Evolutionary conservation across 1,140 invertebrate genomes (phyloP).

Genomic region (Philotrypesis tridentata): DNA sequence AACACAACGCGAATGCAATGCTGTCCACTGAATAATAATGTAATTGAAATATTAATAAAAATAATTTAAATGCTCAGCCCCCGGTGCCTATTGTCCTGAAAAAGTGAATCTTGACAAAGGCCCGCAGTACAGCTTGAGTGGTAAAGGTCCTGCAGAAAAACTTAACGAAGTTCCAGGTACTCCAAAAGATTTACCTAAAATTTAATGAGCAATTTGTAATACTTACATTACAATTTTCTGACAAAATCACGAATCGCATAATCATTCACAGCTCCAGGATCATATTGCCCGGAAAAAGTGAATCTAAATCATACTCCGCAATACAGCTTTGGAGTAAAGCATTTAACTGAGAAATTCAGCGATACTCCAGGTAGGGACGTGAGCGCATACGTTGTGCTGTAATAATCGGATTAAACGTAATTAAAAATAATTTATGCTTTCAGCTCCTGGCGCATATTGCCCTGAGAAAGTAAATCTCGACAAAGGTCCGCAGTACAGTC

Average conservation of each 20-base stretch:
- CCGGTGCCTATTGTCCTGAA: slow-evolving; percentile 68
- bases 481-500: slow-evolving; percentile 73
- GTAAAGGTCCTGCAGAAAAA: slow-evolving; percentile 58
- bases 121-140: slow-evolving; percentile 76
- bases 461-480: slow-evolving; percentile 51
- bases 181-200: slow-evolving; percentile 28
- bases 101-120: slow-evolving; percentile 59
- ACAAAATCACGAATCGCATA: no score
- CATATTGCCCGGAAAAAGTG: slow-evolving; percentile 54
- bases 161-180: slow-evolving; percentile 51
- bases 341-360: slow-evolving; percentile 50
- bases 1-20: no score
- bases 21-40: slow-evolving; percentile 62
- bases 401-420: not conserved
- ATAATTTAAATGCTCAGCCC: slow-evolving; percentile 63
- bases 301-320: slow-evolving; percentile 57
- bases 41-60: no score
- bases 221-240: not conserved
- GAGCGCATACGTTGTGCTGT: no score
- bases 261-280: slow-evolving; percentile 43
- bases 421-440: slow-evolving; percentile 56
- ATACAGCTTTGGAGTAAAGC: slow-evolving; percentile 58
- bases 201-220: slow-evolving; percentile 4
- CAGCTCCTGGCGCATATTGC: slow-evolving; percentile 60
- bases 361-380: slow-evolving; percentile 34